A percentile compares a stretch with the other conserved stretches of the same genome.
phyloP scores from a whole-genome alignment of 2,888 invertebrate genomes.

The Serripes groenlandicus region DNA sequence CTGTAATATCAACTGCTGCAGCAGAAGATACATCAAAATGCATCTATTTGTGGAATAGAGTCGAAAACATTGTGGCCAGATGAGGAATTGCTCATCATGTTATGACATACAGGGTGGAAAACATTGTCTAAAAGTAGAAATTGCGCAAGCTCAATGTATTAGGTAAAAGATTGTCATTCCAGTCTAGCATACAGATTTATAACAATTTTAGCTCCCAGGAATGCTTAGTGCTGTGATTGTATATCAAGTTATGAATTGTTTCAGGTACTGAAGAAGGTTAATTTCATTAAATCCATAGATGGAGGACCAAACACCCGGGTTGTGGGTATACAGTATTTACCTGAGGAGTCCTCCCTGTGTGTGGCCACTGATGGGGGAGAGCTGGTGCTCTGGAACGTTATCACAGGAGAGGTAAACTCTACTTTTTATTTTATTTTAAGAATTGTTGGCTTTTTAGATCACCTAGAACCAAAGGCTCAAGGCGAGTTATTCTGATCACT shows the following conservation, averaged over 20 bases:
- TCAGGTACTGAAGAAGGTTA: conserved; percentile 13
- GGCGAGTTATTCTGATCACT: too few species aligned
- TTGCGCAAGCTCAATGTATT: neutral
- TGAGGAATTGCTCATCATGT: neutral
- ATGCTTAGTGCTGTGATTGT: neutral
- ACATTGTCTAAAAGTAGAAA: neutral
- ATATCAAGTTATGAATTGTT: neutral
- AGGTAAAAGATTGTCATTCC: neutral
- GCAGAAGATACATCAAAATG: too few species aligned
- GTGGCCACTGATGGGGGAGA: conserved; percentile 79
- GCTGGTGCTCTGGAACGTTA: conserved; percentile 79
- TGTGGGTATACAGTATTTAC: conserved; percentile 79
- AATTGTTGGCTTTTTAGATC: too few species aligned
- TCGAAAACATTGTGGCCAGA: too few species aligned
- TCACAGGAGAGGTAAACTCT: conserved; percentile 68
- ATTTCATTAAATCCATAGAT: conserved; percentile 28
- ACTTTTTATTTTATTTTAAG: neutral
- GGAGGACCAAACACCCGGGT: conserved; percentile 62
- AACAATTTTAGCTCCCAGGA: neutral
- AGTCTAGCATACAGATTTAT: neutral
- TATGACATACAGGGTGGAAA: too few species aligned
- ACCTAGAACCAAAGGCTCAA: too few species aligned
- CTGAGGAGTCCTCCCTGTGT: conserved; percentile 83
- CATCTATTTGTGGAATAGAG: too few species aligned
- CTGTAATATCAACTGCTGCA: too few species aligned